Base-by-base conservation (phyloP, 2,113 vertebrate genomes). In the Seriola quinqueradiata region DNA sequence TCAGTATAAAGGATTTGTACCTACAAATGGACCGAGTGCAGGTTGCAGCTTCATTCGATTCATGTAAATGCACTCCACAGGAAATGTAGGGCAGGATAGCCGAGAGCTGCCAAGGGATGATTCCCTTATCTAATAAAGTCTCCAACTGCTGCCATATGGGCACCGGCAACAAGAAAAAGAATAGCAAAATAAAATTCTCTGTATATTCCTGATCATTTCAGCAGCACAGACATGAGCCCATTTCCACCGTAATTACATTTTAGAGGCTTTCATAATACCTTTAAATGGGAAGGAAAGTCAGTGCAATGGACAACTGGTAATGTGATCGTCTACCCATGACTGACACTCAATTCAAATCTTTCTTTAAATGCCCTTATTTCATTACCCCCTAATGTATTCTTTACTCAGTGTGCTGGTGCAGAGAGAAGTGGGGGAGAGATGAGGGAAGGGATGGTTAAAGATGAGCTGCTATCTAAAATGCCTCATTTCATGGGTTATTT, bases 331-430 rank as follows among this genome's bases (percentile, higher is more conserved):
- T 83, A 58, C 75, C 80, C 86, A 82, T 87, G 87, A 90, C 86
- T 88, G 91, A 89, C 83, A 86, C 77, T 86, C 77, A 77, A 65
- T 84, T 89, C 75, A 90, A 76, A 88, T 89, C 89, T 83, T 69
- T 88, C 89, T 85, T 87, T 87, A 90, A 90, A 91, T 50, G 86
- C 64, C 79, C 68, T 84, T 76, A 86, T 90, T 90, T 84, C 83
- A 92, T 92, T 89, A 87, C 38, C 34, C 40, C 8, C 77, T 91
- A 88, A 92, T 87, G 83, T 69, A 72, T 90, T 87, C 81, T 87
- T 82, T 69, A 55, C 76, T 79, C 69, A 34, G 72, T 59, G 84
- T 70, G 84, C 81, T 66, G 38, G 80, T 75, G 86, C 75, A 84
- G 74, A 82, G 79, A 75, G 40, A 79, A 78, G 46, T 64, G 66